A percentile compares a stretch with the other conserved stretches of the same genome.
Evolutionary conservation across 1,140 invertebrate species (phyloP).

Genomic region (Drosophila melanica): DNA sequence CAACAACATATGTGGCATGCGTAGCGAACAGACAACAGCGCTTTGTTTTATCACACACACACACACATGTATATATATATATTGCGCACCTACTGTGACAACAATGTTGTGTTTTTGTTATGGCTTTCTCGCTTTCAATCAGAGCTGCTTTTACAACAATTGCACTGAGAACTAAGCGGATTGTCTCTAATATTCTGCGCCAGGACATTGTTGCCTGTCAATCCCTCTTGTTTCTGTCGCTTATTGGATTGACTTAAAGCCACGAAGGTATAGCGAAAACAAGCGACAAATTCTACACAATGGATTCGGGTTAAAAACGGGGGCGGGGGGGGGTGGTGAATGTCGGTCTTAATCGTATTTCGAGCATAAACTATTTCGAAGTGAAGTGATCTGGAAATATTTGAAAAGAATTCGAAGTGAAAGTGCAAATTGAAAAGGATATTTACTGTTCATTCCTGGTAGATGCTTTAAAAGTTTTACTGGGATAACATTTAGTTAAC

Average conservation of each 20-base stretch:
- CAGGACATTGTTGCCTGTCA: slow-evolving; percentile 28
- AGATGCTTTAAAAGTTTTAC: not conserved
- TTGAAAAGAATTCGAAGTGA: slow-evolving; percentile 1
- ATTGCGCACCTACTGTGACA: not conserved
- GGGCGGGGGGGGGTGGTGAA: not conserved
- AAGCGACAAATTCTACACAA: slow-evolving; percentile 2
- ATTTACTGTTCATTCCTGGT: not conserved
- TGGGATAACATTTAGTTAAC: not conserved
- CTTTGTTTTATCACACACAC: slow-evolving; percentile 13
- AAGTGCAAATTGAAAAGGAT: slow-evolving; percentile 3
- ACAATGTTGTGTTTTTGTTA: slow-evolving; percentile 34
- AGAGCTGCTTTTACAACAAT: slow-evolving; percentile 31
- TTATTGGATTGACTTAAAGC: slow-evolving; percentile 59
- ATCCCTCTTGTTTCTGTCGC: slow-evolving; percentile 35
- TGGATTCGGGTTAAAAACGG: not conserved
- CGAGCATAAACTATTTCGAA: slow-evolving; percentile 10
- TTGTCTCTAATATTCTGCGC: slow-evolving; percentile 21
- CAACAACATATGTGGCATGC: slow-evolving; percentile 8
- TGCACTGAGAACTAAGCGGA: slow-evolving; percentile 27
- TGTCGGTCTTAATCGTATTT: not conserved
- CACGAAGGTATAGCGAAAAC: slow-evolving; percentile 8
- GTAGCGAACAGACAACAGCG: not conserved
- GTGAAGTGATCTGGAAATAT: slow-evolving; percentile 12
- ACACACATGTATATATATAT: not conserved
- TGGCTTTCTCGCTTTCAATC: slow-evolving; percentile 39